Base-by-base conservation (phyloP, 37 sponge, comb jelly and placozoan species). In the Cladorhizidae sp. region DNA sequence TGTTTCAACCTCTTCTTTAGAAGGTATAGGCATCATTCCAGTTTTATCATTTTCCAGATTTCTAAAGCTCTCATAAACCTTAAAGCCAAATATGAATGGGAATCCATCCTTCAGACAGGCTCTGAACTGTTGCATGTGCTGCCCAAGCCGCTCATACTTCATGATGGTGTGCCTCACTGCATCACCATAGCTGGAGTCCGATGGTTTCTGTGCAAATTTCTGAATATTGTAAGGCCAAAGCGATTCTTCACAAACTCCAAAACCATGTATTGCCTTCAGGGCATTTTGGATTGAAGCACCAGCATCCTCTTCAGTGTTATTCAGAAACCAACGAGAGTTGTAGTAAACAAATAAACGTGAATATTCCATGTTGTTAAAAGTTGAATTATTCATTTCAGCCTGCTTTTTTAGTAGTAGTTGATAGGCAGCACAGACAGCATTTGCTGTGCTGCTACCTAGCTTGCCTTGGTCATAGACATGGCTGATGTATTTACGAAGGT, bases 261-360 rank as follows among this genome's bases (percentile, higher is more conserved):
- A 3, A 29, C 57, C 35, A 40, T 59, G 14, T 26, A 76, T 23
- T 35, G 64, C 23, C 39, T 76, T 59, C 5, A 76, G 11, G 1
- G 77, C 45, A 45, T 74, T 54, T 29, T 57, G 74, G 31, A 74
- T 55, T 32, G 74, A 74, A 32, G 74, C 74, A 2, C 74, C 74
- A 26, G 36, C 5, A 55, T 74, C 74, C 20, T 9, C 5, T 6
- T 17, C 7, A 56, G 32, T 52, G 36, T 14, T n/a, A 14, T 18
- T 8, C 5, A 55, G 37, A 8, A 18, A 6, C n/a, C 25, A 36
- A 33, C 74, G 55, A 31, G 74, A 9, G 57, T 74, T 74, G 57
- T 74, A 74, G 35, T 74, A 74, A 17, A 74, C 54, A 54, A 74
- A 74, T 57, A 74, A 56, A 29, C 74, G 74, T 12, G 74, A 74